These are phyloP conservation scores for Lamprotornis superbus DNA, from an alignment of 2,113 vertebrate species.

Conservation along the genomic window DNA sequence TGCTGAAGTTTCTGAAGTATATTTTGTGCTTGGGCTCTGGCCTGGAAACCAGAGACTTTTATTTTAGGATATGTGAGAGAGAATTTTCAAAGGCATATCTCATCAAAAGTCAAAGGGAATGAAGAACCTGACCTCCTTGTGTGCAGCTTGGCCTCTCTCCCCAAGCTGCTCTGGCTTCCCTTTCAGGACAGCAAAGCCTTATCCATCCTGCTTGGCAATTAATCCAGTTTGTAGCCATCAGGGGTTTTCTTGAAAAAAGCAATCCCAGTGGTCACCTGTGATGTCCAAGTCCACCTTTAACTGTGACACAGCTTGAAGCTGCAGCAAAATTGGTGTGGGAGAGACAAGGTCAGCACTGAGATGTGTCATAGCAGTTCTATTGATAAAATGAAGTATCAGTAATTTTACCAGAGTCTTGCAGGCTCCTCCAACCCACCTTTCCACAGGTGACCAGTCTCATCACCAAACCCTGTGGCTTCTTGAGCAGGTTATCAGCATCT, in stretches of 20 bases:
- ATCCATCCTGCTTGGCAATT: not conserved
- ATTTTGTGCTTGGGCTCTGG: not conserved
- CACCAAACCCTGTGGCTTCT: not conserved
- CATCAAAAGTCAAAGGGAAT: slow-evolving; percentile 40
- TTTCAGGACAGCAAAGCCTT: not conserved
- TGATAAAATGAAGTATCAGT: not conserved
- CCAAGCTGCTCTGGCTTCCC: not conserved
- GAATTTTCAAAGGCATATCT: slow-evolving; percentile 44
- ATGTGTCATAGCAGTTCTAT: not conserved
- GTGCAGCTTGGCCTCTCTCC: not conserved
- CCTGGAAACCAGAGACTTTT: not conserved
- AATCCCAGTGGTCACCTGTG: not conserved
- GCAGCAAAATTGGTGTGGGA: not conserved
- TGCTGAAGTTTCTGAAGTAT: not conserved
- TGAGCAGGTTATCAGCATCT: not conserved
- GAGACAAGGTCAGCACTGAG: not conserved
- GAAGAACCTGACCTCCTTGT: slow-evolving; percentile 30
- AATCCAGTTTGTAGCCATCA: not conserved
- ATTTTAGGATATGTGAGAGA: not conserved
- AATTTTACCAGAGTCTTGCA: not conserved
- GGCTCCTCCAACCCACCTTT: not conserved
- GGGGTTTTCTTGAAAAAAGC: not conserved
- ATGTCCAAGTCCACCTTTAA: not conserved
- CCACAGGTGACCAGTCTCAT: not conserved
- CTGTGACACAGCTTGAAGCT: not conserved